Evolutionary conservation across 2,113 vertebrate species (phyloP), one percentile per base, ranked within the genome.

Genomic region (Gnathonemus longibarbis): DNA sequence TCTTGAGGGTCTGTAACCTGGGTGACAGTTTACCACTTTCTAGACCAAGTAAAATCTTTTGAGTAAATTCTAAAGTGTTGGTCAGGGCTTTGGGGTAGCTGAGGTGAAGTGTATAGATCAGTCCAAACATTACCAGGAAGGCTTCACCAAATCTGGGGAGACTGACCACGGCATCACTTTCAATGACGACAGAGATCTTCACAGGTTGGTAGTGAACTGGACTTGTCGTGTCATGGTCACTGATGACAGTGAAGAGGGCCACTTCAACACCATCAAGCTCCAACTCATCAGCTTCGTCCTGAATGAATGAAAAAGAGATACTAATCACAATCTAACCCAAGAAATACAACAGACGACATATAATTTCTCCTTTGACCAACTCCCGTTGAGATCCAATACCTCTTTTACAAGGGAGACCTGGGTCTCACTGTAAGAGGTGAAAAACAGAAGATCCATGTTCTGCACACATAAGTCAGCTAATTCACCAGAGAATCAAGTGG

Each of bases 91-190:
- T 91, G 15, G 77, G 88, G 48, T 88, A 88, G 27, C 7, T 42
- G 50, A 88, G 48, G 13, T 91, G 90, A 56, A 91, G 87, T 19
- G 85, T 70, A 86, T 92, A 91, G 5, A 91, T 91, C 11, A 91
- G 56, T 0, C 90, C 86, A 46, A 92, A 92, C 83, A 91, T 88
- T 52, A 91, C 45, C 45, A 90, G 91, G 13, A 90, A 91, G 31
- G 90, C 90, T 56, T 91, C 58, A 56, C 11, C 27, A 62, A 92
- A 13, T 48, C 83, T 88, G 84, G 84, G 31, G 53, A 90, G 90
- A 39, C 8, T 52, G 90, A 42, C 42, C 62, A 91, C 56, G 0
- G 35, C 21, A 3, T 91, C 91, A 80, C 89, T 5, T 35, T 80
- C 86, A 39, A 88, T 56, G 24, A 90, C 66, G 62, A 88, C 42